These are phyloP conservation scores for Nasonia oneida DNA, from an alignment of 2,888 invertebrate genomes.

Conservation along the genomic window DNA sequence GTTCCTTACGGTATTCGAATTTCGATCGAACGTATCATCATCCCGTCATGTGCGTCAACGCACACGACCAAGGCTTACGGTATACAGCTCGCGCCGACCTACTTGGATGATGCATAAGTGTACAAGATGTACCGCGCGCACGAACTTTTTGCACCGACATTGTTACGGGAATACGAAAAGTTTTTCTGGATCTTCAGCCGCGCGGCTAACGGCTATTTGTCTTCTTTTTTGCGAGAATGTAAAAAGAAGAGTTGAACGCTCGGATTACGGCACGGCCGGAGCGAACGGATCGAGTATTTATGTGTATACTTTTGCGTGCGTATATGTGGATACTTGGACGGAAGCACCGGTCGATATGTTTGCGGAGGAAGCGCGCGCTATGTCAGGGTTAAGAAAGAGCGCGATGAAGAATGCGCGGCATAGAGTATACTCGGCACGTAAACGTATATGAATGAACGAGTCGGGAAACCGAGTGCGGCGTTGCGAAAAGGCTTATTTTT, in stretches of 20 bases:
- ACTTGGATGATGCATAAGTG: background rate
- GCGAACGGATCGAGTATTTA: too few species aligned
- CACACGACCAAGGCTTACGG: background rate
- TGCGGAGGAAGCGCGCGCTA: too few species aligned
- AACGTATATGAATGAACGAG: background rate
- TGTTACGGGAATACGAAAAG: background rate
- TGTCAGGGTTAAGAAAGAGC: background rate
- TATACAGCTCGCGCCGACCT: background rate
- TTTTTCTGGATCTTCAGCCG: background rate
- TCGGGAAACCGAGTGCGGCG: background rate
- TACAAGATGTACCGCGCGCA: background rate
- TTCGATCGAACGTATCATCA: background rate
- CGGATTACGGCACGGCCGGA: too few species aligned
- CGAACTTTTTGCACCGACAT: background rate
- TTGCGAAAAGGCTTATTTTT: background rate
- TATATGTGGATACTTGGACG: too few species aligned
- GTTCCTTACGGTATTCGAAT: background rate
- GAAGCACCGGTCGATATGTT: too few species aligned
- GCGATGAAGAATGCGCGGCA: background rate
- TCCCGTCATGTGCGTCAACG: background rate
- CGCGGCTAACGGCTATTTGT: background rate
- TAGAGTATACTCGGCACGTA: background rate
- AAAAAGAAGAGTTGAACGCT: background rate
- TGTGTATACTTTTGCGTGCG: too few species aligned
- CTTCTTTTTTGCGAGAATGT: background rate